Conservation (phyloP, 23 tunicate genomes). For the Pegea sp. region DNA sequence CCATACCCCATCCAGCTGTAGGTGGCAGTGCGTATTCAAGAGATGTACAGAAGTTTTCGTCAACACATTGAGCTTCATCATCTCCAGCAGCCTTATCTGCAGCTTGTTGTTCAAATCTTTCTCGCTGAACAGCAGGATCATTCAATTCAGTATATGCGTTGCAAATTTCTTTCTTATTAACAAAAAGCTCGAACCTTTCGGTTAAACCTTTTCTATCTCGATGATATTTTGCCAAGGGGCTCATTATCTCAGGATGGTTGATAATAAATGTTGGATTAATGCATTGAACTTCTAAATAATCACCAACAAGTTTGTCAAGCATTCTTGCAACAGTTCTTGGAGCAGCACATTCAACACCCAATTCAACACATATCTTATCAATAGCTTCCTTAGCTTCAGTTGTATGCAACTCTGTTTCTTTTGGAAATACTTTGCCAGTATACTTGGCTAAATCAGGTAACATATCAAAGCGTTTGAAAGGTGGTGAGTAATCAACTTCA, state of each 20-base stretch:
- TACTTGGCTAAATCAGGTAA: slow-evolving; percentile 25
- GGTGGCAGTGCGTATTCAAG: slow-evolving; percentile 94
- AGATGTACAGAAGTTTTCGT: slow-evolving; percentile 86
- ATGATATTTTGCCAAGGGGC: slow-evolving; percentile 59
- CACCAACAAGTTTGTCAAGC: slow-evolving; percentile 47
- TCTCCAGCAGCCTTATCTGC: slow-evolving; percentile 99
- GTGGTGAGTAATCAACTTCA: slow-evolving; percentile 34
- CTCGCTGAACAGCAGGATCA: slow-evolving; percentile 88
- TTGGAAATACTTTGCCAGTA: slow-evolving; percentile 12
- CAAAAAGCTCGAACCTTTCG: slow-evolving; percentile 92
- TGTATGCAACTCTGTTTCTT: slow-evolving; percentile 13
- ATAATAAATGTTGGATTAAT: slow-evolving; percentile 38
- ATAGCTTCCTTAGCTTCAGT: slow-evolving; percentile 8
- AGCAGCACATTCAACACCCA: slow-evolving; percentile 28
- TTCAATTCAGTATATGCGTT: slow-evolving; percentile 99
- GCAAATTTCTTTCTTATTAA: slow-evolving; percentile 92
- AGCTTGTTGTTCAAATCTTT: slow-evolving; percentile 90
- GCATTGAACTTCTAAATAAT: slow-evolving; percentile 34
- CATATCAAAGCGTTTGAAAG: slow-evolving; percentile 21
- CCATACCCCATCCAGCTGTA: slow-evolving; percentile 95
- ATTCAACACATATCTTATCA: slow-evolving; percentile 21
- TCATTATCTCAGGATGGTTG: slow-evolving; percentile 48
- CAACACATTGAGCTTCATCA: slow-evolving; percentile 86
- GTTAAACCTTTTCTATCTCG: slow-evolving; percentile 52
- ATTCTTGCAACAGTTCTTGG: slow-evolving; percentile 35